Conservation (phyloP, 2,888 invertebrate species). For the Melanostoma mellinum region DNA sequence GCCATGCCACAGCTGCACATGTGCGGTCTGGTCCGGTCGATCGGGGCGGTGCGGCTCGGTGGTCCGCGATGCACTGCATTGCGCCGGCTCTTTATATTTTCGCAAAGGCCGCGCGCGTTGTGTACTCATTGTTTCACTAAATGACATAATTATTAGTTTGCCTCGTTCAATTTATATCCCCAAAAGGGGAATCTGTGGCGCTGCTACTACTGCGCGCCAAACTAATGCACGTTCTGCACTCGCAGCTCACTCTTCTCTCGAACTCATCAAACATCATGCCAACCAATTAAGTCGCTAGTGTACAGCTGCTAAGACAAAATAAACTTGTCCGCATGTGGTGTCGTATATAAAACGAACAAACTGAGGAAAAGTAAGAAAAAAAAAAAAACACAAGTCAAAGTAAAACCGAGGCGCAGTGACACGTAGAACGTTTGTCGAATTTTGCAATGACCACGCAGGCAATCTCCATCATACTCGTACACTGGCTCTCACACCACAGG, state of each 20-base stretch:
- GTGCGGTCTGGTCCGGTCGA: conserved; percentile 34
- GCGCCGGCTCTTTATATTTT: conserved; percentile 55
- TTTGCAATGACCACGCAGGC: conserved; percentile 62
- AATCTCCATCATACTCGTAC: conserved; percentile 4
- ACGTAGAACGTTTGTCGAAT: conserved; percentile 71
- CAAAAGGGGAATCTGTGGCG: conserved; percentile 71
- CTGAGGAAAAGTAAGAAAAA: neutral
- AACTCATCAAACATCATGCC: conserved; percentile 70
- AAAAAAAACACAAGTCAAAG: conserved; percentile 10
- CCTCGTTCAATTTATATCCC: conserved; percentile 71
- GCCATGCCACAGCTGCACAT: conserved; percentile 57
- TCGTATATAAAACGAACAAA: conserved; percentile 30
- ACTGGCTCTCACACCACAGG: neutral
- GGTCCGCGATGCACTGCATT: conserved; percentile 12
- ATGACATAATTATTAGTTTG: conserved; percentile 73
- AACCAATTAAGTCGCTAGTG: conserved; percentile 65
- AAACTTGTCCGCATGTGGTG: conserved; percentile 60
- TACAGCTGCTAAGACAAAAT: conserved; percentile 65
- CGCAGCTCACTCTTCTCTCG: conserved; percentile 27
- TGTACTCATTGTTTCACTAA: conserved; percentile 71
- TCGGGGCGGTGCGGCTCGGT: neutral
- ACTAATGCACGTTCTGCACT: conserved; percentile 41
- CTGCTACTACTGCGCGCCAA: conserved; percentile 49
- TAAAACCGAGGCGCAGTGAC: conserved; percentile 46
- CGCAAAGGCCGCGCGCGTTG: conserved; percentile 53